phyloP scores from a whole-genome alignment of 2,797 vertebrate species.

The Cynodonichthys magdalenae region DNA sequence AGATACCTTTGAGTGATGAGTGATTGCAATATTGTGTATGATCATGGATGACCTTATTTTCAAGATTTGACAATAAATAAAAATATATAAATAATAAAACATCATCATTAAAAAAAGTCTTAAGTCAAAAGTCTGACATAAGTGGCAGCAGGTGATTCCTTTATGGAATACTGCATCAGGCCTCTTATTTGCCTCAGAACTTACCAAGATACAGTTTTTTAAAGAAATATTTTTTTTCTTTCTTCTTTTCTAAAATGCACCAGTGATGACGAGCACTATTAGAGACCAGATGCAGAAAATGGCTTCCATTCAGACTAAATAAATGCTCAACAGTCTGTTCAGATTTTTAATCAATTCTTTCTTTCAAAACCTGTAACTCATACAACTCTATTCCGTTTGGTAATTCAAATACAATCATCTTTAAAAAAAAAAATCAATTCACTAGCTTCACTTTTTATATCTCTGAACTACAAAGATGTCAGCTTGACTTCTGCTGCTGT shows the following conservation, averaged over 20 bases:
- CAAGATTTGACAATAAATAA: too few species aligned
- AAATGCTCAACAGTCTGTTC: background rate
- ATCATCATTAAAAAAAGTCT: too few species aligned
- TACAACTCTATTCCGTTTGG: conserved; percentile 1
- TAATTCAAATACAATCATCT: conserved; percentile 1
- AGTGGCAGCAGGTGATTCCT: too few species aligned
- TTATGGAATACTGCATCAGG: too few species aligned
- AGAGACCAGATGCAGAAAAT: background rate
- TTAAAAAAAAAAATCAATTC: conserved; percentile 8
- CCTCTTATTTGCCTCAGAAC: too few species aligned
- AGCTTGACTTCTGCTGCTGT: conserved; percentile 14
- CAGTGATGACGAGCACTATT: background rate
- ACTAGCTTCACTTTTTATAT: background rate
- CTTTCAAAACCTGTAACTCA: conserved; percentile 13
- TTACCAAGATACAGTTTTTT: too few species aligned
- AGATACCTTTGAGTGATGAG: too few species aligned
- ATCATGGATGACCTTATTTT: too few species aligned
- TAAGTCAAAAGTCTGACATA: too few species aligned
- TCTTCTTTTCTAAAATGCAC: background rate
- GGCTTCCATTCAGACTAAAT: conserved; percentile 5
- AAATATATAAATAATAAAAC: too few species aligned
- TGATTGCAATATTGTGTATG: too few species aligned
- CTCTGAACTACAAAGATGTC: background rate
- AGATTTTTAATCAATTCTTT: background rate
- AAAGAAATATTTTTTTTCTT: background rate